These are phyloP conservation scores for Amphiprion ocellaris DNA, from an alignment of 2,113 vertebrate species.

Conservation along the genomic window DNA sequence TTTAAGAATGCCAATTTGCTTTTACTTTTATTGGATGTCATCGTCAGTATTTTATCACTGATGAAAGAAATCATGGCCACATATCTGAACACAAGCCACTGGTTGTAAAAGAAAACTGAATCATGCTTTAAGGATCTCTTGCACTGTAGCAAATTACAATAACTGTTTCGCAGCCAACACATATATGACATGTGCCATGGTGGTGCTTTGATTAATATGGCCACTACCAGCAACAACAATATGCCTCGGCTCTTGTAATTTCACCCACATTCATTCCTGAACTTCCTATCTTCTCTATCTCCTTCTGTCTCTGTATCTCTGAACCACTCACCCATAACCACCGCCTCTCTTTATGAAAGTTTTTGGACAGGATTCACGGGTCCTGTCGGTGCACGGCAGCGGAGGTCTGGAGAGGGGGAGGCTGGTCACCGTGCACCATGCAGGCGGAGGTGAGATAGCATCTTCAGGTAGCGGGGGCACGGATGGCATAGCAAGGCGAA, in stretches of 20 bases:
- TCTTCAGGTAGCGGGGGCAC: slow-evolving; percentile 81
- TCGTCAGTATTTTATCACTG: no score
- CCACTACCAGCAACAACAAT: slow-evolving; percentile 33
- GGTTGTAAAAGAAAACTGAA: no score
- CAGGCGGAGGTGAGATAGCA: slow-evolving; percentile 93
- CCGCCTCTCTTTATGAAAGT: not conserved
- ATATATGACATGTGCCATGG: slow-evolving; percentile 27
- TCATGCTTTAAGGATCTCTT: not conserved
- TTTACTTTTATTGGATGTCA: no score
- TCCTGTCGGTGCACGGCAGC: slow-evolving; percentile 52
- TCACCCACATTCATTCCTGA: slow-evolving; percentile 75
- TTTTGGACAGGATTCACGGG: slow-evolving; percentile 60
- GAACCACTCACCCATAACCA: slow-evolving; percentile 69
- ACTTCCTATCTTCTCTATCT: slow-evolving; percentile 56
- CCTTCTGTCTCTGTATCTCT: slow-evolving; percentile 80
- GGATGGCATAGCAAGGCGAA: slow-evolving; percentile 49
- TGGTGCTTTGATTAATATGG: slow-evolving; percentile 54
- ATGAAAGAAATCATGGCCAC: no score
- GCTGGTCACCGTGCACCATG: slow-evolving; percentile 91
- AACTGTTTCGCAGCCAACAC: not conserved
- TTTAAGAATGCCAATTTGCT: no score
- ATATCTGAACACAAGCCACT: no score
- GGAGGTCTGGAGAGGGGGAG: slow-evolving; percentile 76
- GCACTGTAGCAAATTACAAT: not conserved
- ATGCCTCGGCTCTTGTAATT: slow-evolving; percentile 33